Evolutionary conservation across 2,113 vertebrate genomes (phyloP), one percentile per base, ranked within the genome.

Genomic region (Sander vitreus): DNA sequence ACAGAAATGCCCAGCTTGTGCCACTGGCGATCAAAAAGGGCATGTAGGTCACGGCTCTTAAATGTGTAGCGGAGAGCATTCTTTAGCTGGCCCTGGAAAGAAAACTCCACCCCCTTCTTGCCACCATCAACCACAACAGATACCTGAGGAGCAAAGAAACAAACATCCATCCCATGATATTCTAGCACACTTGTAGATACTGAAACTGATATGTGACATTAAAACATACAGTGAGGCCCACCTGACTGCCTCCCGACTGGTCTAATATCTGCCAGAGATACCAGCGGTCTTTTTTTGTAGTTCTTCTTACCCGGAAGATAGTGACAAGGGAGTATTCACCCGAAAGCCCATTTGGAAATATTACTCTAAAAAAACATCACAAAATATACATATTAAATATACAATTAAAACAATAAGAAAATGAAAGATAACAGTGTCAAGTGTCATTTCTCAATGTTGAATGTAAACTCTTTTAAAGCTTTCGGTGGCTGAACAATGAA

Each of bases 1-100:
- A 99, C 91, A 11, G 95, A 94, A 77, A 99, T 80, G 90, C 97
- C 94, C 91, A 99, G 94, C 91, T 97, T 98, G 95, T 99, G 98
- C 97, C 98, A 99, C 81, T 98, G 97, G 23, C 97, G 97, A 91
- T 99, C 97, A 86, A 99, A 99, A 73, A 99, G 95, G 83, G 91
- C 84, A 76, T 97, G 97, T 36, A 99, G 95, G 91, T 98, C 97
- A 83, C 96, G 95, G 90, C 95, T 97, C 93, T 96, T 98, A 86
- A 99, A 99, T 21, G 94, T 92, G 89, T 97, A 97, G 84, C 95
- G 97, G 73, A 97, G 90, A 57, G 91, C 90, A 77, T 95, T 96
- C 91, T 96, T 96, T 63, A 95, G 90, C 8, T 90, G 78, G 8
- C 96, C 94, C 81, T 78, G 95, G 69, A 94, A 95, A 70, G 96